phyloP scores from a whole-genome alignment of 2,113 vertebrate genomes.

The Chroicocephalus ridibundus region DNA sequence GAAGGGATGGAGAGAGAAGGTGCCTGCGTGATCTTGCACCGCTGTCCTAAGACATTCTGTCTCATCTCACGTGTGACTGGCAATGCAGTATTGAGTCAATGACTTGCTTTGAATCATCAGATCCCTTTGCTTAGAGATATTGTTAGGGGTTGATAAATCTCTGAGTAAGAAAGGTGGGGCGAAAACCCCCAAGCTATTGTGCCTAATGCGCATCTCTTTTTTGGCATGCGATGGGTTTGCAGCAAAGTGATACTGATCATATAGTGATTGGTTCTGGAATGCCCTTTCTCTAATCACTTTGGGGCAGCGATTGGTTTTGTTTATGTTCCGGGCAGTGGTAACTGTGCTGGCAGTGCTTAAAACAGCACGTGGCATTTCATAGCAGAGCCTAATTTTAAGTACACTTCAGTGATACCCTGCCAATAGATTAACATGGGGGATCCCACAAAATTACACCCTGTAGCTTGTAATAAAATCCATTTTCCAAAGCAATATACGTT shows the following conservation, averaged over 20 bases:
- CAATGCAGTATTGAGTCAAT: not conserved
- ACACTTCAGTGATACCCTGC: not conserved
- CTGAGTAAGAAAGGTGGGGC: not conserved
- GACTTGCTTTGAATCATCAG: not conserved
- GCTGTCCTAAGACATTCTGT: not conserved
- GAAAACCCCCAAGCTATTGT: not conserved
- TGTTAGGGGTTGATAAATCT: not conserved
- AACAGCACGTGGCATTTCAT: not conserved
- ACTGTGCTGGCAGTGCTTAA: not conserved
- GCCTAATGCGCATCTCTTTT: not conserved
- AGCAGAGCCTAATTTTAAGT: constrained; percentile 17
- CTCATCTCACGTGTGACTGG: not conserved
- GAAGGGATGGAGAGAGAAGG: not conserved
- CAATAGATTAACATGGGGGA: not conserved
- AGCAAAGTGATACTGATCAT: not conserved
- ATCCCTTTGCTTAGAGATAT: not conserved
- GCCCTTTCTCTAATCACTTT: not conserved
- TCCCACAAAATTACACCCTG: not conserved
- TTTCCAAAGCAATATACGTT: not conserved
- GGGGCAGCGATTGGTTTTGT: not conserved
- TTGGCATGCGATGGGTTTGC: not conserved
- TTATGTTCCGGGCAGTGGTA: not conserved
- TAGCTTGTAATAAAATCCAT: constrained; percentile 3
- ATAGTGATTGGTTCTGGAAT: not conserved
- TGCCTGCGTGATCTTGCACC: not conserved